Base-by-base conservation (phyloP, 2,113 vertebrate species). In the Leucopternis melanops region DNA sequence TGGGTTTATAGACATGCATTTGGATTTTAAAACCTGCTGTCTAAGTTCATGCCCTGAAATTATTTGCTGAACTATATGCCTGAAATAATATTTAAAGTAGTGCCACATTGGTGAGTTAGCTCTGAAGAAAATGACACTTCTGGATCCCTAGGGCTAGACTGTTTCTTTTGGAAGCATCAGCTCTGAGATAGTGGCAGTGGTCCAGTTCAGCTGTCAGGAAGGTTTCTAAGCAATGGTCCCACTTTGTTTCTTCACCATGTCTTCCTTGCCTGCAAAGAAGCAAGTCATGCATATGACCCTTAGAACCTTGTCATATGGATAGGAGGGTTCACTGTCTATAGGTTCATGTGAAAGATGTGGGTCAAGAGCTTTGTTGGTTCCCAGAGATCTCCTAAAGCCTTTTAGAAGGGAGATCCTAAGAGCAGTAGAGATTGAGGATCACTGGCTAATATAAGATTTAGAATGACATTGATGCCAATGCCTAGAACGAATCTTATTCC, bases 1-100 rank as follows among this genome's bases (percentile, higher is more conserved):
- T 97, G 94, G 90, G 94, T 96, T 97, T 96, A 96, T 90, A 96
- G 97, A 95, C 84, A 2, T 87, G 84, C 81, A 59, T 94, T 95
- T 94, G 67, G 87, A 86, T 95, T 95, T 96, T 88, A 88, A 91
- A 95, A 87, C 84, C 71, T 91, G 29, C 94, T 61, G 55, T 92
- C 14, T 1, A 59, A 95, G 89, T 94, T 96, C 94, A 31, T 57
- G 74, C 78, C 67, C 86, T 80, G 74, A 91, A 94, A 82, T 91
- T 85, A 92, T 62, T 66, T 82, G 74, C 84, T 91, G 91, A 92
- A 84, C 92, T 82, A 11, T 44, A 4, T 50, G 65, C 45, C 73
- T 92, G 73, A 87, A 94, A 88, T 82, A 77, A 82, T 90, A 82
- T 81, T 90, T 88, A 80, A 91, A 88, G 86, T 26, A 47, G 58